Evolutionary conservation across 2,113 vertebrate species (phyloP).

Genomic region (Platichthys flesus): DNA sequence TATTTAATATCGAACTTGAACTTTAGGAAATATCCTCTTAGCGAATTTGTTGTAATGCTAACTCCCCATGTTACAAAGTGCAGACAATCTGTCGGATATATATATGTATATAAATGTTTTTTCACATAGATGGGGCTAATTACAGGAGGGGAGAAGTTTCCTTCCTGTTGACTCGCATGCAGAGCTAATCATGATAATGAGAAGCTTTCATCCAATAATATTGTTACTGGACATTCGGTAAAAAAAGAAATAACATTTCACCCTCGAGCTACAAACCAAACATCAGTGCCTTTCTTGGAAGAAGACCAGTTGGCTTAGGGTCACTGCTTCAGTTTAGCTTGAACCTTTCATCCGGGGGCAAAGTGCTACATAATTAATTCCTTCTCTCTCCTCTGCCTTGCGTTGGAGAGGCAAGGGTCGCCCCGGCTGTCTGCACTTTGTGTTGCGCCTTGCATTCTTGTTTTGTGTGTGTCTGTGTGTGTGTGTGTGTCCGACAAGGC

Average conservation of each 20-base stretch:
- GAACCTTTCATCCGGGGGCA: slow-evolving; percentile 31
- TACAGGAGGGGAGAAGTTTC: too few species aligned
- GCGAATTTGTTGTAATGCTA: too few species aligned
- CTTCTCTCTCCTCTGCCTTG: slow-evolving; percentile 35
- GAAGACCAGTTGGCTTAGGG: slow-evolving; percentile 34
- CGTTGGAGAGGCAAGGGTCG: slow-evolving; percentile 27
- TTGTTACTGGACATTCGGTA: background rate
- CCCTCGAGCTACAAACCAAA: slow-evolving; percentile 7
- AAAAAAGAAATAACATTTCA: background rate
- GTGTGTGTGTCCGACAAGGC: slow-evolving; percentile 15
- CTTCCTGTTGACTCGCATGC: too few species aligned
- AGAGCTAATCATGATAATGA: too few species aligned
- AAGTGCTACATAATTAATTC: slow-evolving; percentile 53
- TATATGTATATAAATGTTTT: too few species aligned
- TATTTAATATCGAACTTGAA: too few species aligned
- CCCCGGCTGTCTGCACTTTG: slow-evolving; percentile 38
- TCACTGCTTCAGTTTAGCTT: slow-evolving; percentile 34
- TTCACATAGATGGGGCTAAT: too few species aligned
- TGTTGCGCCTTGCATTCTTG: slow-evolving; percentile 14
- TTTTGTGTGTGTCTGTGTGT: background rate
- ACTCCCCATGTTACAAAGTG: too few species aligned
- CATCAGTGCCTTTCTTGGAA: slow-evolving; percentile 23
- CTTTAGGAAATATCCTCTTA: too few species aligned
- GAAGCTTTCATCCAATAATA: background rate
- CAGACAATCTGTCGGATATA: too few species aligned